These are phyloP conservation scores for Hofmannophila pseudospretella DNA, from an alignment of 2,888 invertebrate species.

Conservation along the genomic window DNA sequence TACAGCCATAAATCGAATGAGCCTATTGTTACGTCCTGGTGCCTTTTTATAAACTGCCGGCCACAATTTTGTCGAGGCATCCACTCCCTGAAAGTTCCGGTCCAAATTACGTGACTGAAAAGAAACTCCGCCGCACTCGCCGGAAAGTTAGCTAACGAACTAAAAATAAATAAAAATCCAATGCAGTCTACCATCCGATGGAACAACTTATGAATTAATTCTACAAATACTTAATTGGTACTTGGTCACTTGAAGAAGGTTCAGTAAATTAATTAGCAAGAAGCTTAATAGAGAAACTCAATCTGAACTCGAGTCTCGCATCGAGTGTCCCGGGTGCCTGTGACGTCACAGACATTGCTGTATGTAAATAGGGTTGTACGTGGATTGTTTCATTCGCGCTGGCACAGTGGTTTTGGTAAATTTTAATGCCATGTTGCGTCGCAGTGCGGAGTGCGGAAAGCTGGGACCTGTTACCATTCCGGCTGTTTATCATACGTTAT, in stretches of 20 bases:
- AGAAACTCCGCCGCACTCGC: slow-evolving; percentile 38
- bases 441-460: slow-evolving; percentile 49
- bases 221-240: too few species aligned
- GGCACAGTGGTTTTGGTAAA: slow-evolving; percentile 51
- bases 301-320: background rate
- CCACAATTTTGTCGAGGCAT: slow-evolving; percentile 42
- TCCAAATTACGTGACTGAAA: slow-evolving; percentile 50
- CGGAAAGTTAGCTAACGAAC: slow-evolving; percentile 42
- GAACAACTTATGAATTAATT: background rate
- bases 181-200: slow-evolving; percentile 29
- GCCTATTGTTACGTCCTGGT: slow-evolving; percentile 39
- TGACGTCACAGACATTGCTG: slow-evolving; percentile 41
- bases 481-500: slow-evolving; percentile 17
- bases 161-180: slow-evolving; percentile 42
- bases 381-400: slow-evolving; percentile 46
- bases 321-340: background rate
- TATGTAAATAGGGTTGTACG: slow-evolving; percentile 43
- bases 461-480: slow-evolving; percentile 24
- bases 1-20: slow-evolving; percentile 51
- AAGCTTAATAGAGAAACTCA: too few species aligned
- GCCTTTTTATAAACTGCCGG: slow-evolving; percentile 50
- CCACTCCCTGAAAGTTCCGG: slow-evolving; percentile 43
- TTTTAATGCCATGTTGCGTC: slow-evolving; percentile 59
- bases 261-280: too few species aligned
- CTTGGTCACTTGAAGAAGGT: too few species aligned